Base-by-base conservation (phyloP, 2,797 vertebrate species). In the Phrynocephalus vlangalii region DNA sequence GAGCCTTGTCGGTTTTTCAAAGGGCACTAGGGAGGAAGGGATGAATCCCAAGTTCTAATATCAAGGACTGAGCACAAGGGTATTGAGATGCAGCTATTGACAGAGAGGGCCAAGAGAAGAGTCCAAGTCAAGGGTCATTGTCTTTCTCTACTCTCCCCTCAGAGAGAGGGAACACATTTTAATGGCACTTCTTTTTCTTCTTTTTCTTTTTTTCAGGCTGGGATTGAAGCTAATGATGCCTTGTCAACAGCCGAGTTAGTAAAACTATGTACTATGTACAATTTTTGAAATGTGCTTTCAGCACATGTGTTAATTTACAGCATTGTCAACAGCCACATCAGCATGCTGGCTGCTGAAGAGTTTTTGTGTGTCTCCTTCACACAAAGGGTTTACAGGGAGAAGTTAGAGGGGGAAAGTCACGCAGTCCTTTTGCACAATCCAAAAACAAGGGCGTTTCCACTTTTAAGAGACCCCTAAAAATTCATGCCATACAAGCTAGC, bases 121-220 rank as follows among this genome's bases (percentile, higher is more conserved):
- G 75, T 88, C 82, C 89, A 26, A 0, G 0, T 28, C 44, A 84
- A 44, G 10, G 82, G 79, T 86, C 72, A 30, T 11, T 76, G 15
- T 77, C 89, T 79, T 84, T 30, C 81, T 93, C 90, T 85, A 72
- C 76, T 85, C 88, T 82, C 83, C 90, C 38, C 71, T 28, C 91
- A 88, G 75, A 91, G 67, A 73, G 24, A 85, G 0, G 86, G 89
- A 79, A 86, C 56, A 83, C 90, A 92, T 63, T 92, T 30, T 63
- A 88, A 90, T n/a, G 2, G 60, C 38, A 24, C 0, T 73, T 20
- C 0, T 0, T 48, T 75, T 70, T 44, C 28, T 24, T 33, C 0
- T 75, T 70, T 44, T n/a, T 24, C 38, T 44, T 75, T 70, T 44
- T n/a, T 24, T 33, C 0, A 67, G 1, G 71, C 60, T 63, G 68